A percentile compares a stretch with the other conserved stretches of the same genome.
Evolutionary conservation across 2,113 vertebrate species (phyloP).

Genomic region (Cacatua alba): DNA sequence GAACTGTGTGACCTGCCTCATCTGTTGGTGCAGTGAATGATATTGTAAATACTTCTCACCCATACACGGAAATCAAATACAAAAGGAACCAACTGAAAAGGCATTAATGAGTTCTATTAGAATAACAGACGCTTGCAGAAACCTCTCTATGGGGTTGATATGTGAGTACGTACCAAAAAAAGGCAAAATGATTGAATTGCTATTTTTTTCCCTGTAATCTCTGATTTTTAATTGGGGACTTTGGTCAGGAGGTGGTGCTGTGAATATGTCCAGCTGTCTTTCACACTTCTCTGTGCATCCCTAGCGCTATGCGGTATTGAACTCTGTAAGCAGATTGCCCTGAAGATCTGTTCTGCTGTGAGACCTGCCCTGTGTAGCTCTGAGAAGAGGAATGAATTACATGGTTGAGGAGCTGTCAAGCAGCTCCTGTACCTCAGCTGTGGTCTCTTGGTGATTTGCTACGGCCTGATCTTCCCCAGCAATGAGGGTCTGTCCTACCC

Average conservation of each 20-base stretch:
- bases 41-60: neutral
- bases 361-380: neutral
- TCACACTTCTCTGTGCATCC: neutral
- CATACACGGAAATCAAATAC: neutral
- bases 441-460: neutral
- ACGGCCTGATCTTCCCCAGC: neutral
- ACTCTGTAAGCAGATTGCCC: neutral
- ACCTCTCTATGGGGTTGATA: neutral
- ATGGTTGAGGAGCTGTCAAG: conserved; percentile 15
- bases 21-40: neutral
- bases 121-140: neutral
- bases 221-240: neutral
- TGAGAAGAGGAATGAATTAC: conserved; percentile 29
- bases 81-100: neutral
- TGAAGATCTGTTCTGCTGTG: neutral
- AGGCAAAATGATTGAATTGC: neutral
- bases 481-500: neutral
- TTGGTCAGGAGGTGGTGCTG: conserved; percentile 50
- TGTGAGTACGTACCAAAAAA: neutral
- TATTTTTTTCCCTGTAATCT: neutral
- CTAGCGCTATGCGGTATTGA: neutral
- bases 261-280: conserved; percentile 44
- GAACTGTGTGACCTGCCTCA: neutral
- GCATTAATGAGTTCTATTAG: neutral
- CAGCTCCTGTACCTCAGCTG: neutral